Conservation (phyloP, 2,797 vertebrate species). For the Dryobates pubescens region DNA sequence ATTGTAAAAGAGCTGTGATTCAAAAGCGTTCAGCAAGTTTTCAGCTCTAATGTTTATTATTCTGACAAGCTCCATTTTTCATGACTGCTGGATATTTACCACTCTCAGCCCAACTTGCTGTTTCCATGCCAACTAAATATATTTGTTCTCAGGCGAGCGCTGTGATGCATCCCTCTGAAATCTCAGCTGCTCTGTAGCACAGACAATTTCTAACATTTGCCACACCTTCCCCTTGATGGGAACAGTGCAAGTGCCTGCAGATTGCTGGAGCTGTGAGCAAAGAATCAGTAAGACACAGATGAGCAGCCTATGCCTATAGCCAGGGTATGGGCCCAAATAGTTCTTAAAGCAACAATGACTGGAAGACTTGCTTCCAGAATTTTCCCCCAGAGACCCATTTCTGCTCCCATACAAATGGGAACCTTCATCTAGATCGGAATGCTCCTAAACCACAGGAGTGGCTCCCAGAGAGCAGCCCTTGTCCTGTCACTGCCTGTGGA, state of each 20-base stretch:
- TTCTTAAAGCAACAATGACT: background rate
- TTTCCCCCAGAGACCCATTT: background rate
- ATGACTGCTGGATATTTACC: slow-evolving; percentile 79
- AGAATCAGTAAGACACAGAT: background rate
- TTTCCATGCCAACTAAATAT: slow-evolving; percentile 77
- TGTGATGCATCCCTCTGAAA: slow-evolving; percentile 66
- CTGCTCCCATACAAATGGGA: slow-evolving; percentile 16
- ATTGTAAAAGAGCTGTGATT: slow-evolving; percentile 74
- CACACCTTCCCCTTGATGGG: slow-evolving; percentile 62
- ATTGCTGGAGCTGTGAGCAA: background rate
- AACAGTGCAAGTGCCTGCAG: slow-evolving; percentile 5
- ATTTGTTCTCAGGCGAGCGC: slow-evolving; percentile 75
- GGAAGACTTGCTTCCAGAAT: background rate
- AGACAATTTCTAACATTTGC: slow-evolving; percentile 55
- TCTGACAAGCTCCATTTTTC: slow-evolving; percentile 71
- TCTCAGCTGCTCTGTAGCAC: slow-evolving; percentile 32
- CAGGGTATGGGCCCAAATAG: background rate
- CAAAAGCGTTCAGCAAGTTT: slow-evolving; percentile 72
- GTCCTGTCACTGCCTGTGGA: background rate
- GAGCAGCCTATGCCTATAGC: background rate
- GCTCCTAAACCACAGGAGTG: background rate
- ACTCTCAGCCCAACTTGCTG: slow-evolving; percentile 70
- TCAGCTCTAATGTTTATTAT: slow-evolving; percentile 75
- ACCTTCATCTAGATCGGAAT: background rate
- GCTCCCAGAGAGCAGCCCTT: background rate